phyloP scores from a whole-genome alignment of 1,140 invertebrate species.

The Drosophila punjabiensis region DNA sequence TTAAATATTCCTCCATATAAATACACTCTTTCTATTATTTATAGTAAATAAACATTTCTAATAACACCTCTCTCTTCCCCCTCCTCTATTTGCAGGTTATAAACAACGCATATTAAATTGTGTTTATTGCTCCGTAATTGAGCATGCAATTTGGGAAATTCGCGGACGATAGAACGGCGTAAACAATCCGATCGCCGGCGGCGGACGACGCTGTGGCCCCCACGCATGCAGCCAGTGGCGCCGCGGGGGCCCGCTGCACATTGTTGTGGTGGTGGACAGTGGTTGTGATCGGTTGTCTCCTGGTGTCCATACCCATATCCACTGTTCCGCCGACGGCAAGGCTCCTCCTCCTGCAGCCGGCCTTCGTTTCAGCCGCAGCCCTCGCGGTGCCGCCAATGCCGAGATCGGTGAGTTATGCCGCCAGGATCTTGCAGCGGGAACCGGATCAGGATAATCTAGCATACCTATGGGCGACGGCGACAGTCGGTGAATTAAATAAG shows the following conservation, averaged over 20 bases:
- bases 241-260: slow-evolving; percentile 84
- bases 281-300: slow-evolving; percentile 60
- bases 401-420: slow-evolving; percentile 24
- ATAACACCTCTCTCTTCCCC: background rate
- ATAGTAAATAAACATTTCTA: background rate
- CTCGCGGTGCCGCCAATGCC: slow-evolving; percentile 84
- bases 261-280: slow-evolving; percentile 60
- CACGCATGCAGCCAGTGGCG: slow-evolving; percentile 83
- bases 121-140: slow-evolving; percentile 4
- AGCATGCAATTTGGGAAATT: slow-evolving; percentile 24
- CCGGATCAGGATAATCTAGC: slow-evolving; percentile 45
- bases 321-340: slow-evolving; percentile 11
- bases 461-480: slow-evolving; percentile 56
- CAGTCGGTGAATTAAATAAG: slow-evolving; percentile 11
- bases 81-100: slow-evolving; percentile 11
- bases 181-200: slow-evolving; percentile 72
- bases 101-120: slow-evolving; percentile 8
- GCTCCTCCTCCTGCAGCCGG: slow-evolving; percentile 36
- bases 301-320: slow-evolving; percentile 19
- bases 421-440: slow-evolving; percentile 37
- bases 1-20: too few species aligned
- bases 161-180: slow-evolving; percentile 40
- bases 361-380: slow-evolving; percentile 65
- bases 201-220: slow-evolving; percentile 85
- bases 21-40: background rate